Percentiles rank a stretch among this genome's conserved stretches.
phyloP scores from a whole-genome alignment of 2,888 invertebrate genomes.

The Acleris laterana region DNA sequence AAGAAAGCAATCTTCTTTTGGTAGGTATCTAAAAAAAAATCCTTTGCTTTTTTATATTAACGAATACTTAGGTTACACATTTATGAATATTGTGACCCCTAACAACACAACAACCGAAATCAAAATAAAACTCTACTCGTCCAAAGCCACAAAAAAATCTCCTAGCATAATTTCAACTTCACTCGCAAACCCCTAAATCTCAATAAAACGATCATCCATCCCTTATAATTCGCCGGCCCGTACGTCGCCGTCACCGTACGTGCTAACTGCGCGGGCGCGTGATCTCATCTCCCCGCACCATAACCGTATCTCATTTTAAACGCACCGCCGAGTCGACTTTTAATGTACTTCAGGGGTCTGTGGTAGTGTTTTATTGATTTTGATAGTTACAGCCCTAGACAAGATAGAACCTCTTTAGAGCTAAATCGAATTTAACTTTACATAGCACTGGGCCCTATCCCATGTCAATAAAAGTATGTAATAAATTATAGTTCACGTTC shows the following conservation, averaged over 20 bases:
- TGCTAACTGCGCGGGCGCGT: slow-evolving; percentile 34
- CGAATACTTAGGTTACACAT: too few species aligned
- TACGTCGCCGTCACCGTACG: slow-evolving; percentile 36
- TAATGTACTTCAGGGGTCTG: slow-evolving; percentile 13
- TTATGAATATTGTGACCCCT: too few species aligned
- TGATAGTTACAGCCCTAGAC: neutral
- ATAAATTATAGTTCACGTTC: too few species aligned
- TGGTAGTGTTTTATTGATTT: slow-evolving; percentile 3
- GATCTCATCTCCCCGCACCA: slow-evolving; percentile 31
- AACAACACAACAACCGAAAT: too few species aligned
- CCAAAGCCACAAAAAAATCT: neutral
- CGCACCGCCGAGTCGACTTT: slow-evolving; percentile 30
- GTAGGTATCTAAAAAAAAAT: too few species aligned
- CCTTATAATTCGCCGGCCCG: slow-evolving; percentile 10
- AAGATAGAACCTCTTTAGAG: too few species aligned
- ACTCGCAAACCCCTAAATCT: slow-evolving; percentile 2
- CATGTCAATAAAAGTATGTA: too few species aligned
- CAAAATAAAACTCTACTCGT: too few species aligned
- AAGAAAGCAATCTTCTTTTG: too few species aligned
- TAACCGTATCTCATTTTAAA: slow-evolving; percentile 43
- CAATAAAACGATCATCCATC: slow-evolving; percentile 14
- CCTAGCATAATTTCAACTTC: neutral
- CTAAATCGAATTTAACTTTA: too few species aligned
- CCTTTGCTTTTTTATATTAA: too few species aligned
- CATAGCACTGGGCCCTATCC: too few species aligned